Percentiles rank a stretch among this genome's conserved stretches.
These are phyloP conservation scores for Anabacerthia variegaticeps DNA, from an alignment of 2,797 vertebrate genomes.

Conservation along the genomic window DNA sequence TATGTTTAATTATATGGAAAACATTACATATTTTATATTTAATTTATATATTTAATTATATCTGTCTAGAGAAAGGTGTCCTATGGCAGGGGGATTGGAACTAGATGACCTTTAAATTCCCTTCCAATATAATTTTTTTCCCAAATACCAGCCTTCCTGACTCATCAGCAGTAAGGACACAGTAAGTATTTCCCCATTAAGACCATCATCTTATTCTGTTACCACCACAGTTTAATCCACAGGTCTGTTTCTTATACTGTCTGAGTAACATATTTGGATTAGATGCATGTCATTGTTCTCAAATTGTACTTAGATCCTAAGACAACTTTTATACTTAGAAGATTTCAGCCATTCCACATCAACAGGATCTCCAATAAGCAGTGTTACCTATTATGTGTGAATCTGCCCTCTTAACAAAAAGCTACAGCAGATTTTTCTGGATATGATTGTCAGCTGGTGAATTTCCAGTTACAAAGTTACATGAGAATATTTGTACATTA, in stretches of 20 bases:
- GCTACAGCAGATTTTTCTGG: not conserved
- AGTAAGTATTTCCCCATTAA: not conserved
- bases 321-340: not conserved
- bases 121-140: not conserved
- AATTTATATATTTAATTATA: not conserved
- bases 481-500: not conserved
- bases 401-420: not conserved
- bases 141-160: not conserved
- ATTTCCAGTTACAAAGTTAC: not conserved
- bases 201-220: not conserved
- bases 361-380: not conserved
- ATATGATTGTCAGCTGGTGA: not conserved
- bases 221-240: not conserved
- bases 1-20: not conserved
- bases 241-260: not conserved
- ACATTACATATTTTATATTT: not conserved
- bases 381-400: not conserved
- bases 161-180: not conserved
- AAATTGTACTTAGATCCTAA: not conserved
- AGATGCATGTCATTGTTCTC: not conserved
- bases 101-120: not conserved
- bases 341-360: not conserved
- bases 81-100: no score
- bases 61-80: not conserved
- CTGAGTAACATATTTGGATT: not conserved